Evolutionary conservation across 2,797 vertebrate species (phyloP).

Genomic region (Melanotaenia trifasciata): DNA sequence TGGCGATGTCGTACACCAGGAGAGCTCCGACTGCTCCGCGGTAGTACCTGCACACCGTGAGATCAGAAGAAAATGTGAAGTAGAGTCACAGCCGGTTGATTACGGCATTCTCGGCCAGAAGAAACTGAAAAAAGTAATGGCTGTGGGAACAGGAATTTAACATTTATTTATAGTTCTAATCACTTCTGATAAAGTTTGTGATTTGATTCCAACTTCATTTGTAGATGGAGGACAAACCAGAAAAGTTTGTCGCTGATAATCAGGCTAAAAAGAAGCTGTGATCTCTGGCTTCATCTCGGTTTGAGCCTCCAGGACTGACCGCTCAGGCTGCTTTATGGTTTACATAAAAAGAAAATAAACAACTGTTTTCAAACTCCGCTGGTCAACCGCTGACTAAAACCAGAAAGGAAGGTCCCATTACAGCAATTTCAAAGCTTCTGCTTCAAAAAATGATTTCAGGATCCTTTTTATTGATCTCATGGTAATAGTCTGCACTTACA

Average conservation of each 20-base stretch:
- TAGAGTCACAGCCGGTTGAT: neutral
- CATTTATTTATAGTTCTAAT: no score
- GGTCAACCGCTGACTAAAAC: neutral
- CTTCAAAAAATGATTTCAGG: neutral
- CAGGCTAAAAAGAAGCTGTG: no score
- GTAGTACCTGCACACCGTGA: conserved; percentile 82
- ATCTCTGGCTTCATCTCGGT: no score
- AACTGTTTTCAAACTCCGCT: no score
- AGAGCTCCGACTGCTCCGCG: conserved; percentile 89
- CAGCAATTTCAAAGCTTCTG: neutral
- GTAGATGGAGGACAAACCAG: no score
- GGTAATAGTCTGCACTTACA: neutral
- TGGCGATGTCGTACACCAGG: conserved; percentile 90
- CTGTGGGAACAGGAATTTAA: no score
- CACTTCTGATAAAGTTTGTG: no score
- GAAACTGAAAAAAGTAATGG: neutral
- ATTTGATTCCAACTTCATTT: no score
- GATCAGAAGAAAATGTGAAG: neutral
- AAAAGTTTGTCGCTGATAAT: no score
- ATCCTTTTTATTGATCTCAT: neutral
- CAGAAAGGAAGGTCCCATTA: neutral
- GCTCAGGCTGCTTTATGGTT: no score
- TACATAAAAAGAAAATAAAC: no score
- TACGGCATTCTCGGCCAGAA: conserved; percentile 8
- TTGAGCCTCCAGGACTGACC: no score